Evolutionary conservation across 1,140 invertebrate species (phyloP).

Genomic region (Condylostylus longicornis): DNA sequence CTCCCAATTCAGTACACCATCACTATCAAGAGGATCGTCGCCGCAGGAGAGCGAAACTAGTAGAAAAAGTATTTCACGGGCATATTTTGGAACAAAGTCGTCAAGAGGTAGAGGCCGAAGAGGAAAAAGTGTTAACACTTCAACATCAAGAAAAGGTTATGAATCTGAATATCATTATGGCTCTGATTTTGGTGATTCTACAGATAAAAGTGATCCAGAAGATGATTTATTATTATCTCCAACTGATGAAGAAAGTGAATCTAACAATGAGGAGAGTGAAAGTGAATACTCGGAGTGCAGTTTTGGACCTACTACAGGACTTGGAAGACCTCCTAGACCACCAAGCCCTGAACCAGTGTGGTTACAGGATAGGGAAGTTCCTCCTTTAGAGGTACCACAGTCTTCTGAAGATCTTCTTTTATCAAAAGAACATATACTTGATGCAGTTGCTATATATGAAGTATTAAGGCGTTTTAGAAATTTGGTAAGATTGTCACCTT

Average conservation of each 20-base stretch:
- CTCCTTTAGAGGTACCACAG: slow-evolving; percentile 59
- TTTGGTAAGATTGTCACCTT: slow-evolving; percentile 79
- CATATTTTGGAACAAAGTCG: slow-evolving; percentile 32
- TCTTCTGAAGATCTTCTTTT: slow-evolving; percentile 83
- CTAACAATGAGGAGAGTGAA: slow-evolving; percentile 54
- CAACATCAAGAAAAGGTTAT: slow-evolving; percentile 45
- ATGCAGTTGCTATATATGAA: slow-evolving; percentile 79
- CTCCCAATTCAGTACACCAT: slow-evolving; percentile 44
- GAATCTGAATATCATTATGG: slow-evolving; percentile 82
- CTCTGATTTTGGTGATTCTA: slow-evolving; percentile 74
- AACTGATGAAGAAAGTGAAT: slow-evolving; percentile 46
- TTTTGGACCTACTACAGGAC: slow-evolving; percentile 47
- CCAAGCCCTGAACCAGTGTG: slow-evolving; percentile 76
- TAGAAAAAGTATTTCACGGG: slow-evolving; percentile 39
- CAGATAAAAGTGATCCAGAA: slow-evolving; percentile 57
- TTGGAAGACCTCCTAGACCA: slow-evolving; percentile 39
- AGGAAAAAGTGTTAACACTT: slow-evolving; percentile 26
- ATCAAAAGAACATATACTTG: slow-evolving; percentile 60
- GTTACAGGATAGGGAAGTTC: slow-evolving; percentile 66
- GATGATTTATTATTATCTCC: slow-evolving; percentile 54
- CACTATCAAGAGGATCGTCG: slow-evolving; percentile 53
- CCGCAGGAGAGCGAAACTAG: slow-evolving; percentile 51
- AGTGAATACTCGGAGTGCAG: slow-evolving; percentile 72
- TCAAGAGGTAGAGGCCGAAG: slow-evolving; percentile 35
- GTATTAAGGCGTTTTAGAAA: slow-evolving; percentile 81